A percentile compares a stretch with the other conserved stretches of the same genome.
These are phyloP conservation scores for Dicerorhinus sumatrensis DNA, from an alignment of 2,113 vertebrate genomes.

Conservation along the genomic window DNA sequence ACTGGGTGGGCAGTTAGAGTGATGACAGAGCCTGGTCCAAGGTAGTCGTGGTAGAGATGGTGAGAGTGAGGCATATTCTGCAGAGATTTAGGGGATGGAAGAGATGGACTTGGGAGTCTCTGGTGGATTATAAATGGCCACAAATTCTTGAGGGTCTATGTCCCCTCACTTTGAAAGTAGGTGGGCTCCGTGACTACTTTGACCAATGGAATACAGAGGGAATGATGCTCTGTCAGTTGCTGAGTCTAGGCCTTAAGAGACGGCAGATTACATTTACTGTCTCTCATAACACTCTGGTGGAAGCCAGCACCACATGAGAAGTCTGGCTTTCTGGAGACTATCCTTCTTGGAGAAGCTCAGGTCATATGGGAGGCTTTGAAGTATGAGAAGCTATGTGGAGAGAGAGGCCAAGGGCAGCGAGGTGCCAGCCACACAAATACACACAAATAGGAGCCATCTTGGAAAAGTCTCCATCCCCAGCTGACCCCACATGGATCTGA, in stretches of 20 bases:
- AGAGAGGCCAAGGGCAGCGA: neutral
- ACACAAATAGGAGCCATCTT: no score
- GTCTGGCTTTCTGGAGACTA: neutral
- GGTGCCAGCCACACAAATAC: neutral
- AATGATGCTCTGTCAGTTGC: neutral
- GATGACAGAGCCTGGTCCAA: neutral
- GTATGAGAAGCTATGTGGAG: neutral
- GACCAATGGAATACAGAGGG: neutral
- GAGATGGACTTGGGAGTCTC: neutral
- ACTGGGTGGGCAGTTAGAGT: fast-evolving
- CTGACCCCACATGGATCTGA: neutral
- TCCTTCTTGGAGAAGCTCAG: neutral
- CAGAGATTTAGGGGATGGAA: neutral
- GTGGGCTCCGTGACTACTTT: neutral
- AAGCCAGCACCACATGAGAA: neutral
- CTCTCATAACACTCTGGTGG: neutral
- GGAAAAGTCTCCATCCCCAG: neutral
- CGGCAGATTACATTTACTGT: neutral
- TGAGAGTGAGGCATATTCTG: neutral
- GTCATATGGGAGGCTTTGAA: no score
- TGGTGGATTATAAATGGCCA: neutral
- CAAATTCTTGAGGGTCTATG: neutral
- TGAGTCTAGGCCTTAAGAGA: neutral
- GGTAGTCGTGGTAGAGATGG: no score
- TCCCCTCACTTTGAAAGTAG: neutral